A percentile compares a stretch with the other conserved stretches of the same genome.
Conservation (phyloP, 2,797 vertebrate genomes). For the Hipposideros larvatus region DNA sequence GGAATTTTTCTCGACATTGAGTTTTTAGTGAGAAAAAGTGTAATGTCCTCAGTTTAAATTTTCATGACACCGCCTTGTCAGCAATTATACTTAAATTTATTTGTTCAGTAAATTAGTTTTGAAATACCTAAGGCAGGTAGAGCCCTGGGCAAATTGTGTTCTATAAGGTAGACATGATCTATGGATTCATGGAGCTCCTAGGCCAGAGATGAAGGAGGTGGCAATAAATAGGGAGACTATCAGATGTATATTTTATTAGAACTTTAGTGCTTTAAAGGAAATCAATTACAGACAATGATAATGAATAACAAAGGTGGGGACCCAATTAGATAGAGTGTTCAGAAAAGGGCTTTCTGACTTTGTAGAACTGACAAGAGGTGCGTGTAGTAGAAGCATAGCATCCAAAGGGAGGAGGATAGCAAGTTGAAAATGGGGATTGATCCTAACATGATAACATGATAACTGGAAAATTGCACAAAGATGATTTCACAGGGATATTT, state of each 20-base stretch:
- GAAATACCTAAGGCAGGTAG: background rate
- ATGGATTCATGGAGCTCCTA: background rate
- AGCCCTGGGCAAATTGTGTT: background rate
- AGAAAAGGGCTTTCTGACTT: background rate
- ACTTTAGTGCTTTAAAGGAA: background rate
- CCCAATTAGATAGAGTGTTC: background rate
- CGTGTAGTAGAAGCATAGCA: background rate
- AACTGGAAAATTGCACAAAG: background rate
- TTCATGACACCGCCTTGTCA: conserved; percentile 16
- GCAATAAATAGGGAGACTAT: background rate
- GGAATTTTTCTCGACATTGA: background rate
- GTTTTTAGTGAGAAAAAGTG: background rate
- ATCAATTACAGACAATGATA: background rate
- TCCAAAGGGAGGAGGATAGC: background rate
- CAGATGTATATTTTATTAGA: background rate
- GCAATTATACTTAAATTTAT: conserved; percentile 17
- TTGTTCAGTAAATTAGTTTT: conserved; percentile 32
- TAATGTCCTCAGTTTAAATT: background rate
- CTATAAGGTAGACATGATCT: background rate
- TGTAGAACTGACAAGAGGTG: background rate
- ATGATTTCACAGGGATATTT: background rate
- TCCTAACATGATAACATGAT: background rate
- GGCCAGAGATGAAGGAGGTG: background rate
- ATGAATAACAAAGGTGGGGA: background rate
- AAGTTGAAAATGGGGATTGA: background rate